Percentiles rank a stretch among this genome's conserved stretches.
Conservation (phyloP, 2,888 invertebrate species). For the Melipona beecheii region DNA sequence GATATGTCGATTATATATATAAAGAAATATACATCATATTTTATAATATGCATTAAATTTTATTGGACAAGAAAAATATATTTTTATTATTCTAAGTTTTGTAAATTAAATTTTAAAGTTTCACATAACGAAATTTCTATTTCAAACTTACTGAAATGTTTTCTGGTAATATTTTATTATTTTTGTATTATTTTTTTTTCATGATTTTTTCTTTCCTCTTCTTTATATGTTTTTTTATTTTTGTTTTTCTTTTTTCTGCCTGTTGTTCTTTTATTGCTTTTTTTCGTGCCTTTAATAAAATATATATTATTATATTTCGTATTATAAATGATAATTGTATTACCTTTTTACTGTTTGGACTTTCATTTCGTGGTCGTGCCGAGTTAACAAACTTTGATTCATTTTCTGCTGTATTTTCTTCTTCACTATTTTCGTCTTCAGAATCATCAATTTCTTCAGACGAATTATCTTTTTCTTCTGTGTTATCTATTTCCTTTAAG, state of each 20-base stretch:
- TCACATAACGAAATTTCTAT: background rate
- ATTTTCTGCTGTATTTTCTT: conserved; percentile 74
- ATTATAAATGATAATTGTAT: conserved; percentile 63
- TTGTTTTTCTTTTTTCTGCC: conserved; percentile 94
- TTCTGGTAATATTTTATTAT: background rate
- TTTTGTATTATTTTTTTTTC: conserved; percentile 73
- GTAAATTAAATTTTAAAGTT: background rate
- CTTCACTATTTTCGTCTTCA: conserved; percentile 69
- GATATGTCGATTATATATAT: background rate
- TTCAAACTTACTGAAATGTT: background rate
- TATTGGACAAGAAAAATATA: background rate
- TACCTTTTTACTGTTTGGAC: conserved; percentile 90
- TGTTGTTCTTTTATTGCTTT: conserved; percentile 94
- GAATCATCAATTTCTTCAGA: conserved; percentile 78
- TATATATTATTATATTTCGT: background rate
- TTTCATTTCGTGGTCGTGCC: conserved; percentile 91
- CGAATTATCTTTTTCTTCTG: conserved; percentile 78
- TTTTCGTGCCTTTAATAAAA: conserved; percentile 88
- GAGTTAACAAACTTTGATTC: conserved; percentile 87
- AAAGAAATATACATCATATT: background rate
- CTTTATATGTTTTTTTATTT: conserved; percentile 97
- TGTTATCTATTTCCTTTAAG: conserved; percentile 53
- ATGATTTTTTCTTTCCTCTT: conserved; percentile 90
- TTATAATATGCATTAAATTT: background rate
- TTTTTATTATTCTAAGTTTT: conserved; percentile 3